A percentile compares a stretch with the other conserved stretches of the same genome.
These are phyloP conservation scores for Tachycineta bicolor DNA, from an alignment of 2,113 vertebrate species.

Conservation along the genomic window DNA sequence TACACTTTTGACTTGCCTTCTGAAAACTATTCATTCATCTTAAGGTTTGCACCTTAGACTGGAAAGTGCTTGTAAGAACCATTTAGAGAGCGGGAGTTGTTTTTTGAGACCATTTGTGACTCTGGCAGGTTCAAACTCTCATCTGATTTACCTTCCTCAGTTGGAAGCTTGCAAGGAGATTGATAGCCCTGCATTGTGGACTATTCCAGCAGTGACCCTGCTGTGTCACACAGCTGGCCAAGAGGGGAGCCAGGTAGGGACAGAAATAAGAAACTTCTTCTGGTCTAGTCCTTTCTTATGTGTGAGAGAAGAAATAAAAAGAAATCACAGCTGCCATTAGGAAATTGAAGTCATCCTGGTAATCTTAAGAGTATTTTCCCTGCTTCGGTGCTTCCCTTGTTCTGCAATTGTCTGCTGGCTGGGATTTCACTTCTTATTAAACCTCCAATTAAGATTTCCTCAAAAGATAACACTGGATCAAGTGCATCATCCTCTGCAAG, in stretches of 20 bases:
- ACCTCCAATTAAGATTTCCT: conserved; percentile 7
- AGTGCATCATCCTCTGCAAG: neutral
- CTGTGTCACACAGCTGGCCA: neutral
- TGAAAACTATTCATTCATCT: neutral
- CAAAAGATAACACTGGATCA: neutral
- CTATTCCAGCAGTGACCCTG: neutral
- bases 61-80: neutral
- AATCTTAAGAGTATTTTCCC: neutral
- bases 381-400: neutral
- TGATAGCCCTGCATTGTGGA: neutral
- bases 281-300: neutral
- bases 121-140: neutral
- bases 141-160: neutral
- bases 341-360: neutral
- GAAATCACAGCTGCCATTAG: neutral
- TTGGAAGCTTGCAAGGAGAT: neutral
- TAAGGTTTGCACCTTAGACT: neutral
- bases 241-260: neutral
- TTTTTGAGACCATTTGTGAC: neutral
- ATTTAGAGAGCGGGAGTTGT: neutral
- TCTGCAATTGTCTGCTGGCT: neutral
- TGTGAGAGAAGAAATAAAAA: neutral
- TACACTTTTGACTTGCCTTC: neutral
- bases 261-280: neutral
- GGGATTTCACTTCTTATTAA: neutral